Evolutionary conservation across 2,113 vertebrate species (phyloP), one percentile per base, ranked within the genome.

Genomic region (Hyperopisus bebe): DNA sequence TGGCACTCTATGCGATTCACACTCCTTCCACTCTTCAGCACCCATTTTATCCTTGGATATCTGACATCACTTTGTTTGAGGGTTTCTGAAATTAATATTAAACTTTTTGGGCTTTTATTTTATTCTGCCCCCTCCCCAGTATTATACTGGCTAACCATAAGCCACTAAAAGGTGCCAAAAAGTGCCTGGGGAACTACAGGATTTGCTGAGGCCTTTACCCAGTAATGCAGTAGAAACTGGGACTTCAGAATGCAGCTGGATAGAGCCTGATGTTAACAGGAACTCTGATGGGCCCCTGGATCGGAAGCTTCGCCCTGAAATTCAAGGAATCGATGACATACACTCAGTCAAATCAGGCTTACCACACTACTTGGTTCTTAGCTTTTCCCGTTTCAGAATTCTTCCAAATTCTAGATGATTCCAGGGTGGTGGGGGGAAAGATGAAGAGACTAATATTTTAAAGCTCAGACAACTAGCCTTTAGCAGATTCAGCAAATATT

Each of bases 271-370:
- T 19, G 89, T 66, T 58, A 90, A 5, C 24, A 86, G 35, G 8
- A 47, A 48, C n/a, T 86, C 55, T 21, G 19, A 44, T 39, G 42
- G 21, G 13, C 31, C 47, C 55, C 21, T 3, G 35, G 83, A 46
- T 35, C 51, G 39, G 2, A 70, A 17, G 35, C 55, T 31, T 83
- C 89, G 42, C n/a, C 44, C 89, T 90, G 89, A 27, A 47, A 90
- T 27, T 31, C 5, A 84, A 39, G 15, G 5, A 80, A 53, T 50
- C 3, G 5, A 39, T 27, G 42, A 89, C 42, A 66, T 15, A 10
- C 31, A 74, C 27, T 77, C 70, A 77, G 27, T 19, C 31, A 24
- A 15, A 27, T 77, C 35, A 39, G 13, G 31, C 4, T 3, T 0
- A 17, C 13, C 70, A 77, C 31, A 77, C 3, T 13, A 39, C 31